Percentiles rank a stretch among this genome's conserved stretches.
These are phyloP conservation scores for Pammene fasciana DNA, from an alignment of 2,888 invertebrate genomes.

Conservation along the genomic window DNA sequence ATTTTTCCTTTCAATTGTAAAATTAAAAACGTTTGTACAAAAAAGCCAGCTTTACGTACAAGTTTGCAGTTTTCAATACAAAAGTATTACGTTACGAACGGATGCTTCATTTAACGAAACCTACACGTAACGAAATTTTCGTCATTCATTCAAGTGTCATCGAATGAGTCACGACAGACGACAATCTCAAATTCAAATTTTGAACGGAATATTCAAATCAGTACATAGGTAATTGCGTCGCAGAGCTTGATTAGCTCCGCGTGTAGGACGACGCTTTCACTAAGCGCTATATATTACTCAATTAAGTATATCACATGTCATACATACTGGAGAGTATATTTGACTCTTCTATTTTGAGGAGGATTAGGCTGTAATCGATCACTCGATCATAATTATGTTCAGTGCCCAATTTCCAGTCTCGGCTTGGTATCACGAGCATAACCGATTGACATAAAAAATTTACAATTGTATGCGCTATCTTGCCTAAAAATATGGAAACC, in stretches of 20 bases:
- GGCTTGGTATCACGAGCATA: no score
- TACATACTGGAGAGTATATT: slow-evolving; percentile 40
- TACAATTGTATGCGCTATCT: no score
- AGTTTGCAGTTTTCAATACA: not conserved
- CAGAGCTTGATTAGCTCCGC: slow-evolving; percentile 46
- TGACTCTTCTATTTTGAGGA: not conserved
- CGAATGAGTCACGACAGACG: slow-evolving; percentile 64
- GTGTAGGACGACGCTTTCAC: slow-evolving; percentile 70
- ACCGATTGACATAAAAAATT: no score
- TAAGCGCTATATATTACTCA: slow-evolving; percentile 57
- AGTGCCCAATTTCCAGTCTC: no score
- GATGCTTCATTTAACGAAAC: slow-evolving; percentile 7
- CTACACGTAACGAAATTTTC: slow-evolving; percentile 30
- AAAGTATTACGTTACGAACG: not conserved
- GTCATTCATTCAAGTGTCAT: slow-evolving; percentile 48
- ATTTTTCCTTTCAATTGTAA: no score
- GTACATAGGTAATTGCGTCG: slow-evolving; percentile 59
- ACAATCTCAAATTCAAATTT: slow-evolving; percentile 71
- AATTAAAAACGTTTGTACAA: no score
- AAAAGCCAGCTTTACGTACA: no score
- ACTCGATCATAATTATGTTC: no score
- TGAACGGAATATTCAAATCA: slow-evolving; percentile 69
- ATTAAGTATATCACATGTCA: slow-evolving; percentile 48
- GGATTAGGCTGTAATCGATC: not conserved
- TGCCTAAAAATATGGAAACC: no score